Evolutionary conservation across 1,140 invertebrate species (phyloP).

Genomic region (Kradibia gibbosae): DNA sequence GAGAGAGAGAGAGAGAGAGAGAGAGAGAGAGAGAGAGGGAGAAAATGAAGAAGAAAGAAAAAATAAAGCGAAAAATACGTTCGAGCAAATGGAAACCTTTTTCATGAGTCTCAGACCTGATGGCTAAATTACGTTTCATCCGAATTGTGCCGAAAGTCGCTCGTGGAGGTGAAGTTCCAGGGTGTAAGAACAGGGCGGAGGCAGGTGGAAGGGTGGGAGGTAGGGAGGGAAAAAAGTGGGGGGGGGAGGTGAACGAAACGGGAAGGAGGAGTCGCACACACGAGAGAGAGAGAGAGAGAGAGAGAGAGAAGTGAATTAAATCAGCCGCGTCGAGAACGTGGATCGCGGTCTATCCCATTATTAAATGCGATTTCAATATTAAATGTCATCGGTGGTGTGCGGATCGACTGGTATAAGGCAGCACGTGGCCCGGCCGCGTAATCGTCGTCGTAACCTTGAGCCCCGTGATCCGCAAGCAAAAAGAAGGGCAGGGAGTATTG

Average conservation of each 20-base stretch:
- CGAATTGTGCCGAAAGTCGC: not conserved
- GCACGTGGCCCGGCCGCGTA: conserved; percentile 32
- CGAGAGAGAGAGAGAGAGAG: not conserved
- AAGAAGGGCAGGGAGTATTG: not conserved
- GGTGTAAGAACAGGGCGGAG: not conserved
- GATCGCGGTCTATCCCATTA: conserved; percentile 24
- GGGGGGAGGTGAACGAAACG: not conserved
- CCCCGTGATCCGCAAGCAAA: not conserved
- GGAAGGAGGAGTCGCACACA: not conserved
- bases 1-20: no score
- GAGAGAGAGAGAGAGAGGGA: no score
- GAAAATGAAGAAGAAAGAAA: no score
- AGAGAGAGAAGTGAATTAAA: not conserved
- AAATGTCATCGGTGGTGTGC: conserved; percentile 44
- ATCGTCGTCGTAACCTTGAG: not conserved
- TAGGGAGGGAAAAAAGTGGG: no score
- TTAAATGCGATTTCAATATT: conserved; percentile 45
- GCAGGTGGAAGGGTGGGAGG: not conserved
- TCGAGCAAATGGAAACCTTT: no score
- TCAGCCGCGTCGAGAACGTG: not conserved
- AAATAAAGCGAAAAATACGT: no score
- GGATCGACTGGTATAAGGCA: conserved; percentile 1
- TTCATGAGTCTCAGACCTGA: not conserved
- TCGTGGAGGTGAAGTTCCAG: not conserved
- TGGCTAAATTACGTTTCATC: not conserved